Evolutionary conservation across 2,113 vertebrate species (phyloP), one percentile per base, ranked within the genome.

Genomic region (Machaerirhynchus nigripectus): DNA sequence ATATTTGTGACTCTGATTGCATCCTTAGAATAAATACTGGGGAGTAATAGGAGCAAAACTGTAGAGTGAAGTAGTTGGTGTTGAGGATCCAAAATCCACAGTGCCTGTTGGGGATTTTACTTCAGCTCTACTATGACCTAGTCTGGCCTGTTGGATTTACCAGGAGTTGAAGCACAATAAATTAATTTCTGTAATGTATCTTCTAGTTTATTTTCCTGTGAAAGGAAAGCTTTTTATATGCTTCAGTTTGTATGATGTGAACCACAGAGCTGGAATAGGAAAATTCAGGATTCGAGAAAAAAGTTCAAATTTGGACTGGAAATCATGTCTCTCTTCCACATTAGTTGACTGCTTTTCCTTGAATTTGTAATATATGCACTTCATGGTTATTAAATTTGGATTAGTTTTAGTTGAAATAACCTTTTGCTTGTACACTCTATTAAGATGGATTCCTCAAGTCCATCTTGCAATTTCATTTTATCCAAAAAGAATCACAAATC

Each of bases 341-440:
- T 52, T 28, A 60, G 7, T 42, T 69, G 42, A 42, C 10, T 52
- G 8, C 4, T 77, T 15, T 44, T 76, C 19, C 22, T 40, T 68
- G 15, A 71, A 50, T 73, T 84, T 12, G 0, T 46, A 37, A 50
- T 22, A 11, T 17, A 52, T 0, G 0, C 26, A 59, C 52, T 91
- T 71, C 44, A 76, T 6, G 2, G 6, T 2, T 19, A 87, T 84
- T 9, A 59, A 35, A 23, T 69, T 81, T 1, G 1, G 9, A 49
- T 30, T 64, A 37, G 2, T 52, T 79, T 74, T 30, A 55, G 3
- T 52, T n/a, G 37, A 70, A 61, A 71, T 59, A 31, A 0, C 6
- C 10, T 61, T 91, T 63, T 46, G 2, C 8, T 40, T 44, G 20
- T 67, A 39, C 24, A 57, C 3, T 57, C 24, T n/a, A 21, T 52